Conservation (phyloP, 2,797 vertebrate genomes). For the Sebastes flavidus region DNA sequence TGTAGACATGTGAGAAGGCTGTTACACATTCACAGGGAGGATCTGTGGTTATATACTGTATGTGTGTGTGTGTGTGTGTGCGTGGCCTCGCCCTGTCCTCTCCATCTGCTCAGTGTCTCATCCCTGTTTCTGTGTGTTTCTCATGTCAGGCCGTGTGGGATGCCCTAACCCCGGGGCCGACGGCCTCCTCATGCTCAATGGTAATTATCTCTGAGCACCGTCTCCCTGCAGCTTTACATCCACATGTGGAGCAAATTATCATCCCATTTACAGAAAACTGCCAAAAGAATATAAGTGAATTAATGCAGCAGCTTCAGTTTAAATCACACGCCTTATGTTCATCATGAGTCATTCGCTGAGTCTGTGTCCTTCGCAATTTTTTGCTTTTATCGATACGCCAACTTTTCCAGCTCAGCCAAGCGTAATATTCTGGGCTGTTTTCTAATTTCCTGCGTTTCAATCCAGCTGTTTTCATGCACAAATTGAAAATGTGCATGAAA, state of each 20-base stretch:
- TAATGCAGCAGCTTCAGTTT: background rate
- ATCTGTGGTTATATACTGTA: background rate
- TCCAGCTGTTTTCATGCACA: background rate
- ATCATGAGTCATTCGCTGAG: too few relatives aligned
- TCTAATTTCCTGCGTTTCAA: background rate
- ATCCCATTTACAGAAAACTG: background rate
- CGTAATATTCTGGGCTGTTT: too few relatives aligned
- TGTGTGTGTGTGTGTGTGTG: slow-evolving; percentile 21
- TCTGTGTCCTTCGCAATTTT: too few relatives aligned
- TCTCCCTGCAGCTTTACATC: slow-evolving; percentile 1
- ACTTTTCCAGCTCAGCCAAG: too few relatives aligned
- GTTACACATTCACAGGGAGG: slow-evolving; percentile 18
- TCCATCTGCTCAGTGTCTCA: background rate
- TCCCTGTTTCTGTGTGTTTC: slow-evolving; percentile 37
- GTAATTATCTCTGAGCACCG: slow-evolving; percentile 85
- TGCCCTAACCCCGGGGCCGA: slow-evolving; percentile 95
- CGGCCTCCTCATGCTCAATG: slow-evolving; percentile 98
- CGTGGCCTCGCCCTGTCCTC: background rate
- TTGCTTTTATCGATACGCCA: too few relatives aligned
- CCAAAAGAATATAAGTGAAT: background rate
- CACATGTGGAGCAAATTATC: background rate
- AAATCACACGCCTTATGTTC: too few relatives aligned
- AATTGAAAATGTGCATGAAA: background rate
- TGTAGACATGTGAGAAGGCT: slow-evolving; percentile 26
- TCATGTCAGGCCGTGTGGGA: slow-evolving; percentile 91